A percentile compares a stretch with the other conserved stretches of the same genome.
phyloP scores from a whole-genome alignment of 1,140 invertebrate species.

The Nymphalis io region DNA sequence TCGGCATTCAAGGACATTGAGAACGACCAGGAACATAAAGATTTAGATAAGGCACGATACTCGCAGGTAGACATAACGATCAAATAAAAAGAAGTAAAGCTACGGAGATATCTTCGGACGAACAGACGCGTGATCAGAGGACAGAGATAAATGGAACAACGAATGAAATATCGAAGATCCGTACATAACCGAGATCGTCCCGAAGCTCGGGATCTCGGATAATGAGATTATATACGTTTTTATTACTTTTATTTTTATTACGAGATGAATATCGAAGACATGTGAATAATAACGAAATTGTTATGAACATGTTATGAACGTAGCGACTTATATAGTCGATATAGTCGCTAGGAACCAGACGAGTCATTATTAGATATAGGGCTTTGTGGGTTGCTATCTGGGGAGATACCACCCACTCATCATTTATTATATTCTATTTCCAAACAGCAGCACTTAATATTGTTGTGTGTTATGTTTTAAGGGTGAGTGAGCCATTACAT shows the following conservation, averaged over 20 bases:
- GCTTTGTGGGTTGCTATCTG: no score
- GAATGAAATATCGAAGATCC: constrained; percentile 41
- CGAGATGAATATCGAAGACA: constrained; percentile 11
- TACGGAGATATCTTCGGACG: constrained; percentile 23
- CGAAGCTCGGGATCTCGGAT: constrained; percentile 16
- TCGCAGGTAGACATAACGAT: constrained; percentile 34
- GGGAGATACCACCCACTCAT: no score
- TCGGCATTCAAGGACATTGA: constrained; percentile 19
- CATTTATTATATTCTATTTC: no score
- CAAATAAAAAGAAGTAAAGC: constrained; percentile 34
- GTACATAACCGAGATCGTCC: constrained; percentile 22
- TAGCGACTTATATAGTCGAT: no score
- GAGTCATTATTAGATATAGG: no score
- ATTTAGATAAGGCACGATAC: constrained; percentile 32
- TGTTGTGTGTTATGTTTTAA: no score
- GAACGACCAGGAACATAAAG: constrained; percentile 23
- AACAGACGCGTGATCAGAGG: constrained; percentile 52
- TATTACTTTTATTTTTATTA: constrained; percentile 26
- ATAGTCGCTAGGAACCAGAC: no score
- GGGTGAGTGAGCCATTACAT: no score
- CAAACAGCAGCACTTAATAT: no score
- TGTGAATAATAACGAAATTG: constrained; percentile 3
- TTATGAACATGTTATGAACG: neutral
- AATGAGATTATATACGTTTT: constrained; percentile 41
- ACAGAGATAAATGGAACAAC: constrained; percentile 53